phyloP scores from a whole-genome alignment of 2,113 vertebrate species.

The Antigone vipio region DNA sequence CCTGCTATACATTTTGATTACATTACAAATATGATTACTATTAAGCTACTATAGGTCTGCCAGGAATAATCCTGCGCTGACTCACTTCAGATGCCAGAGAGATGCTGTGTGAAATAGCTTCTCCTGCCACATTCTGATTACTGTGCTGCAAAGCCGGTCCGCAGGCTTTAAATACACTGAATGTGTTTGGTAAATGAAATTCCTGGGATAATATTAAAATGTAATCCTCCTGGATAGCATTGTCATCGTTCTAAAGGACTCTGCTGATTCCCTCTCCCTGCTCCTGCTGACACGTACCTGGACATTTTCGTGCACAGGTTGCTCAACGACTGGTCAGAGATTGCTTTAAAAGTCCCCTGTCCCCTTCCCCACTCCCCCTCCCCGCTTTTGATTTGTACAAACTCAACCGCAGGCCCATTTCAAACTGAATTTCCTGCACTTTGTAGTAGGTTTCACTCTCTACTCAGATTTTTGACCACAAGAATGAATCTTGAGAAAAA shows the following conservation, averaged over 20 bases:
- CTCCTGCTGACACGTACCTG: not conserved
- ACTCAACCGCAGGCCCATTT: not conserved
- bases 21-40: conserved; percentile 57
- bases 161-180: not conserved
- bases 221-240: conserved; percentile 45
- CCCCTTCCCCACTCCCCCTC: not conserved
- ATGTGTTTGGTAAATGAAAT: conserved; percentile 37
- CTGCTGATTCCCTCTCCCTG: not conserved
- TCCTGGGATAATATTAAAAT: conserved; percentile 26
- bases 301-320: not conserved
- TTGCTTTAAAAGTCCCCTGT: not conserved
- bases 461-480: not conserved
- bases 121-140: conserved; percentile 38
- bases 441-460: not conserved
- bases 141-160: not conserved
- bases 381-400: not conserved
- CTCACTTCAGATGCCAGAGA: conserved; percentile 57
- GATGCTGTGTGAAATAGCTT: conserved; percentile 18
- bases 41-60: conserved; percentile 51
- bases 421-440: not conserved
- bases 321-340: not conserved
- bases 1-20: conserved; percentile 56
- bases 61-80: conserved; percentile 51
- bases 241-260: not conserved
- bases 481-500: not conserved